Percentiles rank a stretch among this genome's conserved stretches.
These are phyloP conservation scores for Camelus bactrianus DNA, from an alignment of 2,113 vertebrate species.

Conservation along the genomic window DNA sequence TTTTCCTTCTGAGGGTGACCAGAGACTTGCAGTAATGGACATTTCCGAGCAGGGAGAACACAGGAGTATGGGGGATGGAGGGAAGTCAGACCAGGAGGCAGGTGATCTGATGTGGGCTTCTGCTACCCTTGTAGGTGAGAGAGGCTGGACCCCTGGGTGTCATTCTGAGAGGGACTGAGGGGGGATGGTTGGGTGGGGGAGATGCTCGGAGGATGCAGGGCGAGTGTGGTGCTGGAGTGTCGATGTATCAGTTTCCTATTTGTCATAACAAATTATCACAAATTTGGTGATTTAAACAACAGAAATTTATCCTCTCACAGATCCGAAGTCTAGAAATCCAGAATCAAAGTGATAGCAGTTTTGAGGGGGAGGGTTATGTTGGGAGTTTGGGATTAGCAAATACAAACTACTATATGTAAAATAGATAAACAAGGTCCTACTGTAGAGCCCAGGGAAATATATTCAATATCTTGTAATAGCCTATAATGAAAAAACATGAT, in stretches of 20 bases:
- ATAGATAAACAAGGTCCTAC: no score
- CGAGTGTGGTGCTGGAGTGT: rapidly evolving
- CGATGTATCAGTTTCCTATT: neutral
- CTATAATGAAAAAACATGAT: no score
- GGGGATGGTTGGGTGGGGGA: neutral
- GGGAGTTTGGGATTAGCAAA: no score
- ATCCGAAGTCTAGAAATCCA: neutral
- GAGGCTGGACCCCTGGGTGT: neutral
- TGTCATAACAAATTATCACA: neutral
- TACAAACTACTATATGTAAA: no score
- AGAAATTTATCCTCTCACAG: neutral
- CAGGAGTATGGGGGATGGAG: neutral
- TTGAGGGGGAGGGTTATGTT: no score
- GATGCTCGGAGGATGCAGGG: neutral
- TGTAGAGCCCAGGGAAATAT: no score
- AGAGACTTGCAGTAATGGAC: neutral
- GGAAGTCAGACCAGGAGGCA: neutral
- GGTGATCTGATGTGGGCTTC: neutral
- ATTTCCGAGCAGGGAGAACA: neutral
- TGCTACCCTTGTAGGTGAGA: neutral
- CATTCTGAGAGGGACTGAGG: neutral
- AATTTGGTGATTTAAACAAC: neutral
- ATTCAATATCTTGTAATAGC: no score
- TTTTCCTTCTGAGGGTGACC: neutral
- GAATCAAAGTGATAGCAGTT: neutral